phyloP scores from a whole-genome alignment of 2,113 vertebrate species.

The Alligator mississippiensis region DNA sequence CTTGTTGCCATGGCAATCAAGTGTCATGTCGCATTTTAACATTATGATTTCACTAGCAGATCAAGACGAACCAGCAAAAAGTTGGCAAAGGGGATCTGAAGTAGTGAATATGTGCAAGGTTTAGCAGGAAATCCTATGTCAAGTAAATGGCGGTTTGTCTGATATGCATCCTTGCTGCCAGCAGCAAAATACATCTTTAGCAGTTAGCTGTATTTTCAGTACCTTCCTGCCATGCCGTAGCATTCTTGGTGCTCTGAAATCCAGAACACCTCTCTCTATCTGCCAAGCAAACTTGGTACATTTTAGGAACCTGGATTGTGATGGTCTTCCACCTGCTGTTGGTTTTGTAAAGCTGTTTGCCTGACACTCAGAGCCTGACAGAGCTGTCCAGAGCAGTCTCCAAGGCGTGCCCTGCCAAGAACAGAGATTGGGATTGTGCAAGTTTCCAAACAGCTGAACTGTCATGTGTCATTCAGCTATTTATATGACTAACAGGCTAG shows the following conservation, averaged over 20 bases:
- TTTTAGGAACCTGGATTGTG: neutral
- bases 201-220: neutral
- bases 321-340: neutral
- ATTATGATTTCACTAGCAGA: neutral
- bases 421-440: neutral
- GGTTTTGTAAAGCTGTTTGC: neutral
- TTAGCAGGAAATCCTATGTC: neutral
- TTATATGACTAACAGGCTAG: neutral
- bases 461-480: slow-evolving; percentile 2
- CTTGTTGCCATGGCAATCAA: slow-evolving; percentile 30
- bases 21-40: neutral
- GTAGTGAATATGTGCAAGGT: fast-evolving
- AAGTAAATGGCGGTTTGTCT: neutral
- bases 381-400: neutral
- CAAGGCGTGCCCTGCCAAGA: neutral
- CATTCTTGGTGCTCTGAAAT: neutral
- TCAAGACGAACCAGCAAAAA: neutral
- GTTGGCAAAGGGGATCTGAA: neutral
- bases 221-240: neutral
- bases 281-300: neutral
- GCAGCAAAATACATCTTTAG: neutral
- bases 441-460: neutral
- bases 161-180: neutral
- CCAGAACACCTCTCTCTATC: neutral
- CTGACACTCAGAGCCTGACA: fast-evolving